These are phyloP conservation scores for Empis stercorea DNA, from an alignment of 2,888 invertebrate species.

Conservation along the genomic window DNA sequence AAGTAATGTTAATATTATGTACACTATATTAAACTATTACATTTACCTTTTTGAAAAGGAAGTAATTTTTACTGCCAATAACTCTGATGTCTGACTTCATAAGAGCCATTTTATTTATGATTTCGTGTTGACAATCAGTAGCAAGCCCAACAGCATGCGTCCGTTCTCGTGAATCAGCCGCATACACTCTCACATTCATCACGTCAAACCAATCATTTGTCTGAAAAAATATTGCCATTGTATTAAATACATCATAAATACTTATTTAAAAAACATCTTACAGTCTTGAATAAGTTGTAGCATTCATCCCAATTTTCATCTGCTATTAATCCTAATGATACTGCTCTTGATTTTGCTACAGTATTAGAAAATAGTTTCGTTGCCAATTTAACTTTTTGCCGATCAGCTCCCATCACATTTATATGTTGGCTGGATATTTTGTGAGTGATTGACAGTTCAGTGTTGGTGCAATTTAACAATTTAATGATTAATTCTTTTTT, in stretches of 20 bases:
- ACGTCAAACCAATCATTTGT: conserved; percentile 14
- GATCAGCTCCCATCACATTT: not conserved
- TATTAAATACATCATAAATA: not conserved
- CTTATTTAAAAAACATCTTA: not conserved
- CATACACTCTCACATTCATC: conserved; percentile 8
- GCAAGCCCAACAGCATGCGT: conserved; percentile 9
- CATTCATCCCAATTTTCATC: not conserved
- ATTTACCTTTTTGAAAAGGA: conserved; percentile 2
- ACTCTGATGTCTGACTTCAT: conserved; percentile 9
- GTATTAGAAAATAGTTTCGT: not conserved
- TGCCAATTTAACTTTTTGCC: not conserved
- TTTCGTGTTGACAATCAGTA: conserved; percentile 9
- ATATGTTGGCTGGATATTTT: not conserved
- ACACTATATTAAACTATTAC: too few species aligned
- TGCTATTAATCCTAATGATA: not conserved
- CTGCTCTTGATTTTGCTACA: not conserved
- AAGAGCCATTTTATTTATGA: conserved; percentile 8
- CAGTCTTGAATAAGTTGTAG: not conserved
- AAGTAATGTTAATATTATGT: too few species aligned
- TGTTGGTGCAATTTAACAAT: not conserved
- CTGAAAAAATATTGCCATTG: conserved; percentile 3
- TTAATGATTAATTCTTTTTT: not conserved
- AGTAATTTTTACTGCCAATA: not conserved
- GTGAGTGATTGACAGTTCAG: not conserved
- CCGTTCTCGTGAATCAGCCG: conserved; percentile 4